Conservation (phyloP, 2,113 vertebrate genomes). For the Nycticryphes semicollaris region DNA sequence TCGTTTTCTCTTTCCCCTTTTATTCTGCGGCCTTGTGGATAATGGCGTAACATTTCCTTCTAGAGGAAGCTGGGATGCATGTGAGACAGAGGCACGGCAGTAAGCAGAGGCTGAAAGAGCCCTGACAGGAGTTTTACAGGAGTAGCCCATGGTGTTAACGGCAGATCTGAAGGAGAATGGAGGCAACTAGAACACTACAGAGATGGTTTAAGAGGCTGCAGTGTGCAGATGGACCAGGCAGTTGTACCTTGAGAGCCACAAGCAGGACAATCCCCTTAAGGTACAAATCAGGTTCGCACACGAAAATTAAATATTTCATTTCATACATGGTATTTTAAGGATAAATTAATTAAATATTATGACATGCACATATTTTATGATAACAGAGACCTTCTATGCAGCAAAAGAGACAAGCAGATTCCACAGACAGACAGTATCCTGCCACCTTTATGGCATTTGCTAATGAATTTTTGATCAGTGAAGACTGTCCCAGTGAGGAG, state of each 20-base stretch:
- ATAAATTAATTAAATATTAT: not conserved
- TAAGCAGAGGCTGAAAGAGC: not conserved
- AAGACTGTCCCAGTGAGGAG: not conserved
- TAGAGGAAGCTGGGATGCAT: not conserved
- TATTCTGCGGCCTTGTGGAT: not conserved
- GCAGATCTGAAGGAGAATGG: not conserved
- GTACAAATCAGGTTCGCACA: not conserved
- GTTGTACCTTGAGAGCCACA: not conserved
- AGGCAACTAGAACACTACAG: rapidly evolving
- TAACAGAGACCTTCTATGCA: not conserved
- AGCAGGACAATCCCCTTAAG: not conserved
- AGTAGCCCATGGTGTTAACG: not conserved
- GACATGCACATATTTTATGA: not conserved
- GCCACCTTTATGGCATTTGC: not conserved
- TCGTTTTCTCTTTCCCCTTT: not conserved
- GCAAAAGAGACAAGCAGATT: not conserved
- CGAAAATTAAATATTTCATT: not conserved
- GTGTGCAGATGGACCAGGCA: not conserved
- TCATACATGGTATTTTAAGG: not conserved
- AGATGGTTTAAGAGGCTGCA: not conserved
- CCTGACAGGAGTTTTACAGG: not conserved
- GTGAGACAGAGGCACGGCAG: not conserved
- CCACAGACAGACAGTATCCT: not conserved
- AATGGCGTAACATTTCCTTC: not conserved
- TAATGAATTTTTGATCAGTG: not conserved